Evolutionary conservation across 2,797 vertebrate species (phyloP).

Genomic region (Lagorchestes hirsutus): DNA sequence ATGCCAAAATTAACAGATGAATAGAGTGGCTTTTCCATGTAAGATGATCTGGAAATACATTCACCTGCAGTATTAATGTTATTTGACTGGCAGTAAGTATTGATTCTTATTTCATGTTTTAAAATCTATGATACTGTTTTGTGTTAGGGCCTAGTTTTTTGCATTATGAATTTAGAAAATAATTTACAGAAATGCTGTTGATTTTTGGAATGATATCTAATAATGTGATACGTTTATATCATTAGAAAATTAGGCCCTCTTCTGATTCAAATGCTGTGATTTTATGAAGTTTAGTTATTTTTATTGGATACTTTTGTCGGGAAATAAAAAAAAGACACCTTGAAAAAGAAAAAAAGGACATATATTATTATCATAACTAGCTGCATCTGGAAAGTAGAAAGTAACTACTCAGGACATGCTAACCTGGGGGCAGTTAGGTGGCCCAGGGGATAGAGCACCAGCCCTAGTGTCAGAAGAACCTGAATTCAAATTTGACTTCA

Average conservation of each 20-base stretch:
- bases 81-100: background rate
- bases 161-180: background rate
- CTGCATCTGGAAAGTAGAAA: background rate
- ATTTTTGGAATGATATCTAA: background rate
- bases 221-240: background rate
- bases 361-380: rapidly evolving
- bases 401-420: background rate
- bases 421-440: constrained; percentile 69
- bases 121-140: background rate
- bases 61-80: background rate
- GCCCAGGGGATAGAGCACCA: background rate
- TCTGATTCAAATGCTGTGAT: background rate
- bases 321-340: background rate
- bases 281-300: background rate
- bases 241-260: background rate
- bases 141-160: background rate
- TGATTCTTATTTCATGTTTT: background rate
- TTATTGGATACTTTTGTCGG: background rate
- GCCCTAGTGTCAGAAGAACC: background rate
- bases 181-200: background rate
- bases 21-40: background rate
- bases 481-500: background rate
- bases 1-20: background rate
- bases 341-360: background rate
- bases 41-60: background rate